A percentile compares a stretch with the other conserved stretches of the same genome.
phyloP scores from a whole-genome alignment of 1,140 invertebrate species.

The Panagrolaimus sp. region DNA sequence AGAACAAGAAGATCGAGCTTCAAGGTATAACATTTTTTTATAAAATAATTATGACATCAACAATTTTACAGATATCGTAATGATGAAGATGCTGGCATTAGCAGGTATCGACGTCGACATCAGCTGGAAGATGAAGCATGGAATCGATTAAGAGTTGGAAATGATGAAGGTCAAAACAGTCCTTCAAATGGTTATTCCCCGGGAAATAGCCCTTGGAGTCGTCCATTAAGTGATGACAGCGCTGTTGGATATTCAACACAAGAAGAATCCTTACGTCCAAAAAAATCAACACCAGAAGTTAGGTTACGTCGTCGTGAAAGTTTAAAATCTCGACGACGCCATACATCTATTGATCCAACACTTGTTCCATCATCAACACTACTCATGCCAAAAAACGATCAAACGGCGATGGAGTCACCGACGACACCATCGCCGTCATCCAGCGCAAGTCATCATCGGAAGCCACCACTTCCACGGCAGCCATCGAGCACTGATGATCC shows the following conservation, averaged over 20 bases:
- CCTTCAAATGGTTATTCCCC: slow-evolving; percentile 17
- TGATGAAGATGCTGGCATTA: slow-evolving; percentile 9
- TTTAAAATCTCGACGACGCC: neutral
- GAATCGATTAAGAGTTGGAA: slow-evolving; percentile 22
- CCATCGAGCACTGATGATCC: slow-evolving; percentile 24
- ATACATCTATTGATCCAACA: slow-evolving; percentile 1
- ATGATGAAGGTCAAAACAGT: slow-evolving; percentile 21
- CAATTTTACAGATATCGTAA: slow-evolving; percentile 2
- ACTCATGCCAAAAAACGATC: neutral
- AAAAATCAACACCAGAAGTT: neutral
- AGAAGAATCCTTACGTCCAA: slow-evolving; percentile 18
- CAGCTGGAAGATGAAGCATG: slow-evolving; percentile 19
- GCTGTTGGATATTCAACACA: slow-evolving; percentile 17
- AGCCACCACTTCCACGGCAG: slow-evolving; percentile 40
- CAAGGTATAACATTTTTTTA: neutral
- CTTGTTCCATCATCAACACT: slow-evolving; percentile 9
- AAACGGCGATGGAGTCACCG: neutral
- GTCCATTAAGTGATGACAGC: slow-evolving; percentile 18
- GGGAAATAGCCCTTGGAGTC: slow-evolving; percentile 21
- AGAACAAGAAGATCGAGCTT: slow-evolving; percentile 14
- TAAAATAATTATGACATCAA: neutral
- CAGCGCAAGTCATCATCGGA: slow-evolving; percentile 13
- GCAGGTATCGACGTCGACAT: slow-evolving; percentile 14
- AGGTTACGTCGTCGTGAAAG: neutral
- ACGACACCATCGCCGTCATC: neutral